These are phyloP conservation scores for Lithobates pipiens DNA, from an alignment of 2,797 vertebrate genomes.

Conservation along the genomic window DNA sequence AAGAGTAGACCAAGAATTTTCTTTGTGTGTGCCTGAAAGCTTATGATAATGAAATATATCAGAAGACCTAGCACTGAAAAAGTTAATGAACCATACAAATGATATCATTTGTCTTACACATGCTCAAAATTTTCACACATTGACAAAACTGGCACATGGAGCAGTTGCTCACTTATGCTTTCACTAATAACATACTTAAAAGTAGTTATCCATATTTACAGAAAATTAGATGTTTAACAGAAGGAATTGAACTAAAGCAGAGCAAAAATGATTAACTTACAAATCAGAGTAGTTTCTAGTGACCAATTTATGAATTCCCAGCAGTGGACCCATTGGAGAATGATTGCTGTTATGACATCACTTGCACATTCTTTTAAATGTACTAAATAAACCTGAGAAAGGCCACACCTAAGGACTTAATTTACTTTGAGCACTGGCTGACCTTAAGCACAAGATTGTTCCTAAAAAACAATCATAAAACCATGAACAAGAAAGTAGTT, in stretches of 20 bases:
- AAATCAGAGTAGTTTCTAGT: background rate
- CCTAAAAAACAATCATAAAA: too few species aligned
- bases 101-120: constrained; percentile 36
- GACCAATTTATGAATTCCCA: too few species aligned
- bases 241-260: background rate
- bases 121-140: constrained; percentile 22
- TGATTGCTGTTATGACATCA: background rate
- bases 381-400: background rate
- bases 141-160: constrained; percentile 18
- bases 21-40: constrained; percentile 16
- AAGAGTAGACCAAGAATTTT: background rate
- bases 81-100: constrained; percentile 47
- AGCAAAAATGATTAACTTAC: background rate
- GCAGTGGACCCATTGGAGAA: too few species aligned
- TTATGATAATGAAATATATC: constrained; percentile 8
- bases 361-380: background rate
- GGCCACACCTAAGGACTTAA: background rate
- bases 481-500: too few species aligned
- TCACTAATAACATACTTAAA: background rate
- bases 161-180: constrained; percentile 9
- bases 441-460: too few species aligned
- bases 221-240: too few species aligned
- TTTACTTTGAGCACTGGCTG: background rate
- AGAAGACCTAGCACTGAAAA: constrained; percentile 11
- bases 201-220: background rate